Percentiles rank a stretch among this genome's conserved stretches.
Evolutionary conservation across 2,888 invertebrate species (phyloP).

Genomic region (Ophion obscuratus): DNA sequence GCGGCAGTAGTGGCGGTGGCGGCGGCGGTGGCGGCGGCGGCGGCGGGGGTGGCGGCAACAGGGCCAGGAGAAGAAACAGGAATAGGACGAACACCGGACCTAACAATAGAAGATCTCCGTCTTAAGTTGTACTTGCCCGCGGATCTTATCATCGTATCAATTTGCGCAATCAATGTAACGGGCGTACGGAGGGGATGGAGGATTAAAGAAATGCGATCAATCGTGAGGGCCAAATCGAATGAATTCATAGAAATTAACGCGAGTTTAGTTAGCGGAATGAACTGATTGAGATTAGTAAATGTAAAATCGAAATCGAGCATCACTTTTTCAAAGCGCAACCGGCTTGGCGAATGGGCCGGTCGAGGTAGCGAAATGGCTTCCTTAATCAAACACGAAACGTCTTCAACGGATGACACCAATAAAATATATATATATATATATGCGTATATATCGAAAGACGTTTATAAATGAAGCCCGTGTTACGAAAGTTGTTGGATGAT

Average conservation of each 20-base stretch:
- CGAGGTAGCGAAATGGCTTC: slow-evolving; percentile 3
- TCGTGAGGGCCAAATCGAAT: slow-evolving; percentile 1
- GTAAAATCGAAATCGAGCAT: neutral
- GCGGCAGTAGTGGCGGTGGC: slow-evolving; percentile 44
- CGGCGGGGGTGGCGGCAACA: slow-evolving; percentile 26
- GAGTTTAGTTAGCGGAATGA: neutral
- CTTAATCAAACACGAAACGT: slow-evolving; percentile 10
- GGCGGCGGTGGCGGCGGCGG: slow-evolving; percentile 17
- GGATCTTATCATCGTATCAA: neutral
- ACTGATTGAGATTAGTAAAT: neutral
- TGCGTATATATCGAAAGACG: slow-evolving; percentile 1
- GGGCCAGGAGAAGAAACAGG: slow-evolving; percentile 78
- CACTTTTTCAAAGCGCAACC: neutral
- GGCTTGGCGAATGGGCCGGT: neutral
- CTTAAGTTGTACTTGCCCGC: slow-evolving; percentile 58
- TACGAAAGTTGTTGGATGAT: slow-evolving; percentile 7
- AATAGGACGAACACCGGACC: slow-evolving; percentile 76
- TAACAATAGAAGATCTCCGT: slow-evolving; percentile 75
- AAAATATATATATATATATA: slow-evolving; percentile 2
- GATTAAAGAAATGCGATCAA: neutral
- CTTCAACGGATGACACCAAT: neutral
- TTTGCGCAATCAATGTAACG: neutral
- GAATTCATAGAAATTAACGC: neutral
- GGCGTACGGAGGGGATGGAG: neutral
- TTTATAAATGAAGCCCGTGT: neutral